Base-by-base conservation (phyloP, 2,113 vertebrate genomes). In the Paradoxurus hermaphroditus region DNA sequence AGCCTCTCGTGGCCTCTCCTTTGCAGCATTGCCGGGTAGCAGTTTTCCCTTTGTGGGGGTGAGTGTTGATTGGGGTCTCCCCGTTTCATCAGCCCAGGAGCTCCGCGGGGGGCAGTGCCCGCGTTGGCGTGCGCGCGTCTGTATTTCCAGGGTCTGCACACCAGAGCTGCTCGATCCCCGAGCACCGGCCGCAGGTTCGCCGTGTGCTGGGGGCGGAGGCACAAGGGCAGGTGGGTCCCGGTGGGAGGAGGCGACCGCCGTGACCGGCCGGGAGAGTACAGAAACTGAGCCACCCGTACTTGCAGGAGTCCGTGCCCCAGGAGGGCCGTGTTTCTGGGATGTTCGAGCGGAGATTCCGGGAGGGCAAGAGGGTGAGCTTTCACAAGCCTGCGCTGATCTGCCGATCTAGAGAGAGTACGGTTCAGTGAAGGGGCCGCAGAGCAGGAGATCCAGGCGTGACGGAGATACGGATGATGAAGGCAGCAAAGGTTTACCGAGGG, bases 11-110 rank as follows among this genome's bases (percentile, higher is more conserved):
- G 29, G 34, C n/a, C 36, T 46, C 25, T 56, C 36, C 41, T 62
- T 29, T 79, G 18, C 15, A 31, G 39, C n/a, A 5, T 15, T 10
- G 53, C 53, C 53, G 7, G 19, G 56, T 12, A 65, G 70, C 18
- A 2, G 1, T n/a, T 88, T 90, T 18, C 34, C 44, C 14, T 27
- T 56, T 21, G 4, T 9, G 79, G 59, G 4, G 31, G 1, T 36
- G 2, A 21, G 63, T n/a, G 18, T 8, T 92, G 67, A 15, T 34
- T 31, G 18, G 14, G 12, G 56, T 29, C 36, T 91, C 2, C 4
- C 41, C 63, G 4, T 41, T 19, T 44, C 39, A 4, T 21, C 41
- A 77, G 44, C n/a, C 51, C 34, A 0, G 1, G 0, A 36, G 62
- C n/a, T 83, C n/a, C 15, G 49, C 0, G 1, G 16, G 44, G n/a